phyloP scores from a whole-genome alignment of 1,140 invertebrate genomes.

The Bombus superbus region DNA sequence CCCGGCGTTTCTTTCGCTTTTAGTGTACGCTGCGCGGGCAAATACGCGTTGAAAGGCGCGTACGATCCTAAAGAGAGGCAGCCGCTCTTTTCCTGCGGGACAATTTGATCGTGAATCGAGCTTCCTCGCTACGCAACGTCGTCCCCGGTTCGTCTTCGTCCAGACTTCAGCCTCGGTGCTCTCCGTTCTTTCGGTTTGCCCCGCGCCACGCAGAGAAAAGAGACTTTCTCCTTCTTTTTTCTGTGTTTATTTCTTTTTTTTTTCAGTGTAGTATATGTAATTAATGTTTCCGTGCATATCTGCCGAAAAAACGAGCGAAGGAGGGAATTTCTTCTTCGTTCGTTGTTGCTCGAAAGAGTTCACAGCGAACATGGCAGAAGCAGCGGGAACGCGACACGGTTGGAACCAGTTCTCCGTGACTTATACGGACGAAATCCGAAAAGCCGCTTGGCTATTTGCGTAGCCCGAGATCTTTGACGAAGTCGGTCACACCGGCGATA shows the following conservation, averaged over 20 bases:
- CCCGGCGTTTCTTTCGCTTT: conserved; percentile 33
- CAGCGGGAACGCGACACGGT: neutral
- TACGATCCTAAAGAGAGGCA: neutral
- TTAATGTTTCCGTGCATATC: neutral
- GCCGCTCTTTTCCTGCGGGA: neutral
- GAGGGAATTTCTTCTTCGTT: neutral
- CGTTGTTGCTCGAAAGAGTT: neutral
- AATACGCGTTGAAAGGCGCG: conserved; percentile 1
- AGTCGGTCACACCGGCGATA: neutral
- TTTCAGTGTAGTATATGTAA: neutral
- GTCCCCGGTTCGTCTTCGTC: neutral
- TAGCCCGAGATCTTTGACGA: neutral
- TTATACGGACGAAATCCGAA: neutral
- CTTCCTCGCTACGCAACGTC: too few relatives aligned
- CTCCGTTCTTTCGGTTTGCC: neutral
- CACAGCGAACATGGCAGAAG: neutral
- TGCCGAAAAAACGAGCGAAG: too few relatives aligned
- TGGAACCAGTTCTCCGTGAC: neutral
- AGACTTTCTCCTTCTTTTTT: neutral
- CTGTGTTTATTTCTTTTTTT: neutral
- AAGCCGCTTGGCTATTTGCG: neutral
- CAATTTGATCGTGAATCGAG: conserved; percentile 3
- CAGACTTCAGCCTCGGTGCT: neutral
- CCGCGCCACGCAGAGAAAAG: neutral
- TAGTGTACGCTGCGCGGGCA: neutral